Percentiles rank a stretch among this genome's conserved stretches.
Conservation (phyloP, 2,888 invertebrate species). For the Drosophila conformis region DNA sequence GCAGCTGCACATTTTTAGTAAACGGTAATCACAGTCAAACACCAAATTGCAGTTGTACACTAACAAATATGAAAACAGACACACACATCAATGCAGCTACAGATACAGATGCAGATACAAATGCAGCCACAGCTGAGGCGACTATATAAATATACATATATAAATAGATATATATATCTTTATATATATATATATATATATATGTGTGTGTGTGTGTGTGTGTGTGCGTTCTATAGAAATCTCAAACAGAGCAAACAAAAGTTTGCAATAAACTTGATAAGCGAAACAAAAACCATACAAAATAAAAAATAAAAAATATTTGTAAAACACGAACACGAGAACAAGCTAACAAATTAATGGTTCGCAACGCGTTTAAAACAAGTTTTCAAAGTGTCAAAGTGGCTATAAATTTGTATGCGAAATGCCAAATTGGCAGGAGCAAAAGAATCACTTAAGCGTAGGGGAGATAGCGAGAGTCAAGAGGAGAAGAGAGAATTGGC, state of each 20-base stretch:
- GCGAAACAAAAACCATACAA: slow-evolving; percentile 26
- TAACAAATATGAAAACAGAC: slow-evolving; percentile 29
- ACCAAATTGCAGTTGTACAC: slow-evolving; percentile 34
- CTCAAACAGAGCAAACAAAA: slow-evolving; percentile 35
- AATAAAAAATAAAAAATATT: slow-evolving; percentile 17
- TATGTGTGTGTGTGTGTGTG: slow-evolving; percentile 30
- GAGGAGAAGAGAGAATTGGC: slow-evolving; percentile 10
- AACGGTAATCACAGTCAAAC: slow-evolving; percentile 58
- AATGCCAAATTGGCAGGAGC: slow-evolving; percentile 65
- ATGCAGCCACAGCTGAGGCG: slow-evolving; percentile 56
- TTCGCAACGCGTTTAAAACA: slow-evolving; percentile 59
- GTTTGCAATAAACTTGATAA: slow-evolving; percentile 53
- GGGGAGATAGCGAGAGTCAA: slow-evolving; percentile 19
- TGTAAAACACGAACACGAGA: slow-evolving; percentile 4
- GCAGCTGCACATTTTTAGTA: slow-evolving; percentile 71
- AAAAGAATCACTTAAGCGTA: slow-evolving; percentile 75
- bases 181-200: slow-evolving; percentile 10
- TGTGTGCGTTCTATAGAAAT: slow-evolving; percentile 59
- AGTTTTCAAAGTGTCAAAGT: slow-evolving; percentile 76
- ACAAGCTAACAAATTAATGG: slow-evolving; percentile 57
- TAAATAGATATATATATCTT: slow-evolving; percentile 1
- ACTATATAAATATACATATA: slow-evolving; percentile 14
- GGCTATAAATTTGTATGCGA: slow-evolving; percentile 62
- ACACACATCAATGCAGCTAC: slow-evolving; percentile 30
- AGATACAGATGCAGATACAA: slow-evolving; percentile 41